Percentiles rank a stretch among this genome's conserved stretches.
phyloP scores from a whole-genome alignment of 2,797 vertebrate species.

The Megaceryle alcyon region DNA sequence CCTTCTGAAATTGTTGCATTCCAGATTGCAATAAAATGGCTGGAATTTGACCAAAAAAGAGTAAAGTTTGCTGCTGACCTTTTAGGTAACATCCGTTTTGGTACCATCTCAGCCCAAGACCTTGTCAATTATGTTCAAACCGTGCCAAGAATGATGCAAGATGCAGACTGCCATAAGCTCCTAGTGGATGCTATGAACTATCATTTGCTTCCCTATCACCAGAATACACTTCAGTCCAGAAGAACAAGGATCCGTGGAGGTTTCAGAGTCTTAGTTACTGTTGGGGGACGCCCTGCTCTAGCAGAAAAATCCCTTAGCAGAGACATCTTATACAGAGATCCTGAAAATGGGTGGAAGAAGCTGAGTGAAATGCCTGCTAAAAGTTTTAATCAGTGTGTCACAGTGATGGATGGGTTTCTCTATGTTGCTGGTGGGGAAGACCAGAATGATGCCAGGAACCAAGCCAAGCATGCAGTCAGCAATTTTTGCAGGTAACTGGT shows the following conservation, averaged over 20 bases:
- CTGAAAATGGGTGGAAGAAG: slow-evolving; percentile 94
- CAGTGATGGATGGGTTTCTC: slow-evolving; percentile 96
- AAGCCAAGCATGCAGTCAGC: slow-evolving; percentile 98
- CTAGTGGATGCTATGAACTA: slow-evolving; percentile 99
- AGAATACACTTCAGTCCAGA: slow-evolving; percentile 97
- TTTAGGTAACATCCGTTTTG: slow-evolving; percentile 93
- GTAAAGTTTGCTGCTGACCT: slow-evolving; percentile 92
- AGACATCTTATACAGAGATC: slow-evolving; percentile 95
- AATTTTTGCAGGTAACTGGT: slow-evolving; percentile 96
- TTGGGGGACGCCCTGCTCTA: slow-evolving; percentile 94
- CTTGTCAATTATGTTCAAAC: slow-evolving; percentile 96
- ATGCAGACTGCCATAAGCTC: slow-evolving; percentile 95
- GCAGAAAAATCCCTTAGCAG: slow-evolving; percentile 98
- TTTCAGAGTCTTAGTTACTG: slow-evolving; percentile 91
- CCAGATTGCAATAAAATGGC: slow-evolving; percentile 98
- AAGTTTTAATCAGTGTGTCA: slow-evolving; percentile 98
- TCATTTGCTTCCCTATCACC: slow-evolving; percentile 95
- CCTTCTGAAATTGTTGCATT: slow-evolving; percentile 98
- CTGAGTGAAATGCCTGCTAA: slow-evolving; percentile 98
- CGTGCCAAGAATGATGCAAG: slow-evolving; percentile 98
- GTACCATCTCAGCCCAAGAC: slow-evolving; percentile 97
- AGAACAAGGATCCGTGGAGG: slow-evolving; percentile 97
- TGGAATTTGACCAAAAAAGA: slow-evolving; percentile 98
- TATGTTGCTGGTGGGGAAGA: slow-evolving; percentile 98
- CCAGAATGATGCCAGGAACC: slow-evolving; percentile 99